Evolutionary conservation across 2,113 vertebrate species (phyloP).

Genomic region (Phainopepla nitens): DNA sequence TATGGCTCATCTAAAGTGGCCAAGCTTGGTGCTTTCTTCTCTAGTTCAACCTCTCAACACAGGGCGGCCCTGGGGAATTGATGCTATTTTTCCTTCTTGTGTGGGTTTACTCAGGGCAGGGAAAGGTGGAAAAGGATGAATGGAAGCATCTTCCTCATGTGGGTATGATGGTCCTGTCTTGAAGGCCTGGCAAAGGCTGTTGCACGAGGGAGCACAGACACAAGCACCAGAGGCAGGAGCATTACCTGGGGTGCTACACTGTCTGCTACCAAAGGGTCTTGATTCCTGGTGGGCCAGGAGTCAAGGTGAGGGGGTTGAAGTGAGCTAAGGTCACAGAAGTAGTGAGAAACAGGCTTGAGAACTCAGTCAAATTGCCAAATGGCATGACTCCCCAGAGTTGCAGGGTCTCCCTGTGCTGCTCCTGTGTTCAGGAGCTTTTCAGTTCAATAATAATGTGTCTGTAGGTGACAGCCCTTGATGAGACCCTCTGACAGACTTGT

Average conservation of each 20-base stretch:
- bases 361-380: fast-evolving
- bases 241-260: fast-evolving
- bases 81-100: background rate
- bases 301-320: background rate
- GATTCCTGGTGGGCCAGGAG: background rate
- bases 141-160: background rate
- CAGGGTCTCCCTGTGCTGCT: background rate
- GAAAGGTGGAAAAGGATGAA: background rate
- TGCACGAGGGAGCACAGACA: fast-evolving
- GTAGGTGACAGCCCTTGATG: background rate
- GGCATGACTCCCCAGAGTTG: background rate
- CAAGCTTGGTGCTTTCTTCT: background rate
- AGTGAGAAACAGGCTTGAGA: background rate
- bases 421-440: background rate
- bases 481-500: background rate
- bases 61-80: background rate
- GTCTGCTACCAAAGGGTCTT: background rate
- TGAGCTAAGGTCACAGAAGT: background rate
- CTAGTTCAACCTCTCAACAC: background rate
- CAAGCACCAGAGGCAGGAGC: background rate
- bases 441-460: background rate
- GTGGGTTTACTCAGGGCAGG: background rate
- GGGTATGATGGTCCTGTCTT: background rate
- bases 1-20: background rate
- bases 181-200: background rate